Percentiles rank a stretch among this genome's conserved stretches.
phyloP scores from a whole-genome alignment of 2,797 vertebrate genomes.

The Helarctos malayanus region DNA sequence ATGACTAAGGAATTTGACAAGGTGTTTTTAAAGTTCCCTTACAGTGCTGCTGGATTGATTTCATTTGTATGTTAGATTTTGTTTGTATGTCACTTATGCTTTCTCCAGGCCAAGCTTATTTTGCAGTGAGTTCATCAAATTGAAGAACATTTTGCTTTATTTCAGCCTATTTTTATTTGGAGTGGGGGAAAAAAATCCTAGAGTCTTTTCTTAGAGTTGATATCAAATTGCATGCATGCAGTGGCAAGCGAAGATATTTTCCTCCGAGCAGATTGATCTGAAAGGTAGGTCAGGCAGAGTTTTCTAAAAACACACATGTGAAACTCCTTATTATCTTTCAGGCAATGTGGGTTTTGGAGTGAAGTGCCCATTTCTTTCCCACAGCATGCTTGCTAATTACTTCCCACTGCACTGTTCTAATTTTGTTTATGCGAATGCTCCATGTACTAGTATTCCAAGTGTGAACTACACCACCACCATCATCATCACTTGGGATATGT shows the following conservation, averaged over 20 bases:
- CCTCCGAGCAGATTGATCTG: not conserved
- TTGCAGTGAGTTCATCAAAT: constrained; percentile 60
- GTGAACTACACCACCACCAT: not conserved
- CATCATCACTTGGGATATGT: not conserved
- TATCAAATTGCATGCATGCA: not conserved
- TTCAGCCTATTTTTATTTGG: constrained; percentile 14
- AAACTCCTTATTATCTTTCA: not conserved
- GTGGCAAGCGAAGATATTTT: not conserved
- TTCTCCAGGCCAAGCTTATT: constrained; percentile 5
- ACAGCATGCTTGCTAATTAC: not conserved
- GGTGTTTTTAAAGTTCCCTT: constrained; percentile 9
- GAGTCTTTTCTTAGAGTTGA: not conserved
- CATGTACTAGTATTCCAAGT: not conserved
- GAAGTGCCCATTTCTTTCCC: not conserved
- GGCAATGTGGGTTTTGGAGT: not conserved
- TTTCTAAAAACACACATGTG: not conserved
- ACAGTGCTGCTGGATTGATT: constrained; percentile 30
- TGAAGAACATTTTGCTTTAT: not conserved
- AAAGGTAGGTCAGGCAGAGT: not conserved
- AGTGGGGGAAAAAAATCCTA: not conserved
- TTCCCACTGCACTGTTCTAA: not conserved
- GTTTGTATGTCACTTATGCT: not conserved
- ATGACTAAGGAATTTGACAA: not conserved
- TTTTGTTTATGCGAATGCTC: not conserved
- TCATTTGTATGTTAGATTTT: not conserved